These are phyloP conservation scores for Loriculus beryllinus DNA, from an alignment of 2,797 vertebrate species.

Conservation along the genomic window DNA sequence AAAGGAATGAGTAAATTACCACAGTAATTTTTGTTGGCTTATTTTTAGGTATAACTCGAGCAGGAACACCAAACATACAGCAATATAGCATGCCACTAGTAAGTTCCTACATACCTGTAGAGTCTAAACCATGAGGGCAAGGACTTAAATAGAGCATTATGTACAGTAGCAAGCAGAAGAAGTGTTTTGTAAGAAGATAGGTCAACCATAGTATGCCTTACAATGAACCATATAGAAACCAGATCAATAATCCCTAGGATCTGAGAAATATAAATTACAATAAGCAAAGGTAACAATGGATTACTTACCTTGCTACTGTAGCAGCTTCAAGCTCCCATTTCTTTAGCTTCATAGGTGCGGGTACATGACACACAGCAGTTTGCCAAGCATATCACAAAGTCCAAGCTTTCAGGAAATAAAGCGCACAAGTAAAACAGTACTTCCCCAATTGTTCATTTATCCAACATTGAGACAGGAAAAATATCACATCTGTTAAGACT, in stretches of 20 bases:
- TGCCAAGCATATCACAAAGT: neutral
- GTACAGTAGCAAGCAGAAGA: neutral
- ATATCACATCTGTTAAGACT: constrained; percentile 2
- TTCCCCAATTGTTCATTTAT: neutral
- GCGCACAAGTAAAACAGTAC: neutral
- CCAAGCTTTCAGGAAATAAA: neutral
- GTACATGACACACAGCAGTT: neutral
- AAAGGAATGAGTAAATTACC: neutral
- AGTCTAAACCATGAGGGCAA: neutral
- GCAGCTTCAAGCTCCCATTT: neutral
- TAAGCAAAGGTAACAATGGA: neutral
- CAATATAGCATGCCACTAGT: neutral
- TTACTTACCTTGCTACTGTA: neutral
- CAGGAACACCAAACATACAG: neutral
- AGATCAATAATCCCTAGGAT: neutral
- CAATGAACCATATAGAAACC: neutral
- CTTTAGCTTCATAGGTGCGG: neutral
- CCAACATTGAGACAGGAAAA: neutral
- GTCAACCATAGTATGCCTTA: neutral
- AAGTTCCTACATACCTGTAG: neutral
- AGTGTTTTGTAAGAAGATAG: accelerated
- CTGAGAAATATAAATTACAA: neutral
- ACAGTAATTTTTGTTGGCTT: neutral
- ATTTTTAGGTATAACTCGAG: neutral
- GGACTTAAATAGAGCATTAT: accelerated